Evolutionary conservation across 2,888 invertebrate genomes (phyloP).

Genomic region (Scrobipalpa atriplicella): DNA sequence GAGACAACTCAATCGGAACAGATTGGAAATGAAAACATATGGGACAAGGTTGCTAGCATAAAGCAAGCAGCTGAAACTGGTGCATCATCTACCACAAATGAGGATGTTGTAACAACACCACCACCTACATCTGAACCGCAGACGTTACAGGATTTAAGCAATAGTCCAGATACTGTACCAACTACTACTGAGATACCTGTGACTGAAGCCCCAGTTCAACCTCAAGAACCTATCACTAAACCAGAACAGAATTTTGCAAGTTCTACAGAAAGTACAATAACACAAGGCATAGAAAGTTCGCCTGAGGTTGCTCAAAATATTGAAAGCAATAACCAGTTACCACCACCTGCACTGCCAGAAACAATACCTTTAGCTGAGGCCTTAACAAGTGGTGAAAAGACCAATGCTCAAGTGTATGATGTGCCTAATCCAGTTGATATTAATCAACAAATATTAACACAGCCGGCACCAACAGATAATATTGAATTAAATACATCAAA

Average conservation of each 20-base stretch:
- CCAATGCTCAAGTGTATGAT: slow-evolving; percentile 38
- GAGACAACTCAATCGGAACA: neutral
- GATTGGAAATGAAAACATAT: slow-evolving; percentile 15
- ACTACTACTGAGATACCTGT: neutral
- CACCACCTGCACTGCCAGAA: slow-evolving; percentile 7
- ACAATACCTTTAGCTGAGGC: slow-evolving; percentile 22
- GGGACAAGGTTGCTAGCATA: neutral
- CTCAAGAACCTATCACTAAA: neutral
- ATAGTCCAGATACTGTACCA: neutral
- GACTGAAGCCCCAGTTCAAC: neutral
- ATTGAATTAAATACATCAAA: slow-evolving; percentile 52
- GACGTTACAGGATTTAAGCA: neutral
- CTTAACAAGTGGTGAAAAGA: slow-evolving; percentile 40
- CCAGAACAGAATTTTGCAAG: slow-evolving; percentile 9
- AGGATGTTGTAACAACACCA: slow-evolving; percentile 6
- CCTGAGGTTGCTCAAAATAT: slow-evolving; percentile 1
- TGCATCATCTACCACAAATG: neutral
- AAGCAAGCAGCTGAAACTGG: slow-evolving; percentile 1
- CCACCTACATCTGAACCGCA: neutral
- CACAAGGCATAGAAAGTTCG: neutral
- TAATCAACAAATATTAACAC: slow-evolving; percentile 42
- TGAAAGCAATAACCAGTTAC: slow-evolving; percentile 6
- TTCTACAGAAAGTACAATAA: slow-evolving; percentile 1
- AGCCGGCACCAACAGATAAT: slow-evolving; percentile 44
- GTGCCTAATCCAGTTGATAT: slow-evolving; percentile 49